Evolutionary conservation across 2,113 vertebrate species (phyloP).

Genomic region (Cynocephalus volans): DNA sequence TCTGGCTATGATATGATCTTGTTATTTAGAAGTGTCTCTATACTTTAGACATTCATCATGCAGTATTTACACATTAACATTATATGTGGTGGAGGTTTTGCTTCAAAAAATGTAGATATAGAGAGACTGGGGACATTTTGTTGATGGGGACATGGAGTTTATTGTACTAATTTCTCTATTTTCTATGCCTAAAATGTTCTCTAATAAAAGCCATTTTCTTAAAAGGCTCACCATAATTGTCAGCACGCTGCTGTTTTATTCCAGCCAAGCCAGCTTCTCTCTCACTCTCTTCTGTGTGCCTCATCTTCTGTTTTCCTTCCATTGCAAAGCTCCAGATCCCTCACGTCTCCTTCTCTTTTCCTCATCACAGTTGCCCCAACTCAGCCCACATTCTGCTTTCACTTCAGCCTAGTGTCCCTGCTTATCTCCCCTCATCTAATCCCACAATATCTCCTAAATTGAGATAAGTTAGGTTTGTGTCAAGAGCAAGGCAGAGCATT

Average conservation of each 20-base stretch:
- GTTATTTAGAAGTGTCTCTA: neutral
- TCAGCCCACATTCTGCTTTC: too few species aligned
- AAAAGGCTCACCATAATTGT: neutral
- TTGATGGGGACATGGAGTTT: neutral
- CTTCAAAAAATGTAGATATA: neutral
- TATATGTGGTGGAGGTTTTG: neutral
- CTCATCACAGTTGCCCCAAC: too few species aligned
- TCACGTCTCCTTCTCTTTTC: too few species aligned
- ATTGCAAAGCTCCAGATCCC: too few species aligned
- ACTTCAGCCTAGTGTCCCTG: too few species aligned
- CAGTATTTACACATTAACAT: neutral
- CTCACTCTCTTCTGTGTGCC: too few species aligned
- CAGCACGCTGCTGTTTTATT: neutral
- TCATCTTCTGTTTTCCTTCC: too few species aligned
- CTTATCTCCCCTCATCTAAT: too few species aligned
- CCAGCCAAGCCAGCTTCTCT: neutral
- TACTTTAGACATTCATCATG: neutral
- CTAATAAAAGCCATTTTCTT: neutral
- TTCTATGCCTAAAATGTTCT: neutral
- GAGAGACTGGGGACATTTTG: neutral
- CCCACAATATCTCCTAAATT: too few species aligned
- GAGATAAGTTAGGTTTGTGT: too few species aligned
- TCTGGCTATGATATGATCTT: neutral
- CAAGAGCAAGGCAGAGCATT: too few species aligned
- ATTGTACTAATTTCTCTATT: neutral